Conservation (phyloP, 2,113 vertebrate genomes). For the Nibea albiflora region DNA sequence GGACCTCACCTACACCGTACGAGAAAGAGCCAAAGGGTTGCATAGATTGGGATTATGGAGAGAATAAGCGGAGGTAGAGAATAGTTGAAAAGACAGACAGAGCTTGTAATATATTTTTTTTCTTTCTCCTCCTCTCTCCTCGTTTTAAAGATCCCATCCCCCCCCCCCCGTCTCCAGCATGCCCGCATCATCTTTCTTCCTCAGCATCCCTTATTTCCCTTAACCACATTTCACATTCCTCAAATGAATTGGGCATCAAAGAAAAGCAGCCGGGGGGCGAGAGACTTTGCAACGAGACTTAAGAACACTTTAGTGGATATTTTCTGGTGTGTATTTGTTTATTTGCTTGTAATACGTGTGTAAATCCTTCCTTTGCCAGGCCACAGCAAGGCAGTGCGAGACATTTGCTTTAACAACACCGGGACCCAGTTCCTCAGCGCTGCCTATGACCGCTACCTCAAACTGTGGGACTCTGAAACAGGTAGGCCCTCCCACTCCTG, state of each 20-base stretch:
- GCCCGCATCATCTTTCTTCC: constrained; percentile 19
- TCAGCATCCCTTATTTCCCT: constrained; percentile 13
- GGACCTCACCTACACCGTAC: constrained; percentile 28
- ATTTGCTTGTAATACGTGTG: constrained; percentile 29
- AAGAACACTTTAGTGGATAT: not conserved
- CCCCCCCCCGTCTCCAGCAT: constrained; percentile 4
- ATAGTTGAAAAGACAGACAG: constrained; percentile 30
- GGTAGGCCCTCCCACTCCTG: constrained; percentile 80
- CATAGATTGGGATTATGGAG: constrained; percentile 27
- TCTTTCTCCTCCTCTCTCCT: not conserved
- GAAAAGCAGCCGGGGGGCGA: not conserved
- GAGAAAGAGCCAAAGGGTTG: constrained; percentile 23
- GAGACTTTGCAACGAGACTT: constrained; percentile 6
- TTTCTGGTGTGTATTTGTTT: not conserved
- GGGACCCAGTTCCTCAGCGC: constrained; percentile 96
- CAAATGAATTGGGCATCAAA: constrained; percentile 44
- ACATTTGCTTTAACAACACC: constrained; percentile 95
- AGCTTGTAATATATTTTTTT: not conserved
- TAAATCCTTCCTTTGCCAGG: constrained; percentile 80
- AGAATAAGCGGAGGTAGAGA: constrained; percentile 21
- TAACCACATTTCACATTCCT: constrained; percentile 39
- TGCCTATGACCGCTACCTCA: constrained; percentile 96
- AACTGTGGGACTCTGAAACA: constrained; percentile 98
- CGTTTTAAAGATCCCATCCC: constrained; percentile 28
- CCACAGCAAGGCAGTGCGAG: constrained; percentile 97